Evolutionary conservation across 2,797 vertebrate species (phyloP), one percentile per base, ranked within the genome.

Genomic region (Pangasius larnaudii): DNA sequence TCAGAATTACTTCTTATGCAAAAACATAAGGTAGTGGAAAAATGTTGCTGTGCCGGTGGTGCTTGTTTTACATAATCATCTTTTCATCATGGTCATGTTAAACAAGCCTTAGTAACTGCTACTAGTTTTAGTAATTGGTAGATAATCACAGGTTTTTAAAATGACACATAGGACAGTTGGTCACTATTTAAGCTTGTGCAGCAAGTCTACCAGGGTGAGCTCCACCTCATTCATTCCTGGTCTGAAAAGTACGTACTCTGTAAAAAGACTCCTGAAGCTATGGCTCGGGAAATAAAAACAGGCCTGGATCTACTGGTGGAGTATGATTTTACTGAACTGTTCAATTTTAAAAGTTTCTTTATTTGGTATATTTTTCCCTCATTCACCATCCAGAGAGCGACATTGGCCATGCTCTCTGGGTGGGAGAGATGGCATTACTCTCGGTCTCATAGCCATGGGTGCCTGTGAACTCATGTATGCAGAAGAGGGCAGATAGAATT

Each of bases 401-500:
- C 61, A 42, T 42, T 42, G 36, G 8, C 22, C 58, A n/a, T 61
- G 79, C 36, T 63, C 3, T 63, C 13, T n/a, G 11, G 22, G 22
- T 61, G 58, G 79, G 33, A 63, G 36, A 61, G 39, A 82, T 63
- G 22, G 58, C 22, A 61, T 49, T 65, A 67, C 4, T 49, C 14
- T 27, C 14, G 22, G 42, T 49, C n/a, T 33, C 33, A 16, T 42
- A 59, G 53, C 14, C 78, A 18, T 65, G 16, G 27, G 16, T 82
- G 79, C 19, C 77, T 33, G 51, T 80, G 56, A 81, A 27, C 56
- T 81, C 19, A 46, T 82, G 59, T 82, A 82, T 46, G 27, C 59
- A 49, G 27, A 82, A 63, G 75, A 33, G 53, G 5, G 18, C 10
- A 61, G 80, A 80, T 59, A 39, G 18, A 24, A 53, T 51, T 51